Base-by-base conservation (phyloP, 2,888 invertebrate species). In the Incurvaria masculella region DNA sequence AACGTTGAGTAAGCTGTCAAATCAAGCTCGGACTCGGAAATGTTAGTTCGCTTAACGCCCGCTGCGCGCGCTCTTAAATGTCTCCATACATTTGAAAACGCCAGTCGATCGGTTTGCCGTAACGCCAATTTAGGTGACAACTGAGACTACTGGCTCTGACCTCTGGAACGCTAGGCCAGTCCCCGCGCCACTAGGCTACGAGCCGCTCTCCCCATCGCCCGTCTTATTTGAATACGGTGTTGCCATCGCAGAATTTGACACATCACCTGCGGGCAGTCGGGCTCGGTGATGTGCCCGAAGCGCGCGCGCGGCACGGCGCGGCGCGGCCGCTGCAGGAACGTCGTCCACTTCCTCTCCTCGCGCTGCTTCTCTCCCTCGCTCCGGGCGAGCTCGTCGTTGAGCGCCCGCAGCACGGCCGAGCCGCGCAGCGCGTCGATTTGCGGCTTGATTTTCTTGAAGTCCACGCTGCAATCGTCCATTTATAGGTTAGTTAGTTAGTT, bases 311-410 rank as follows among this genome's bases (percentile, higher is more conserved):
- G 88, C 53, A 84, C 80, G 0, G 89, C 85, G 18, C 88, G 72
- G 55, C 84, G 80, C 0, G 91, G 91, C 57, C 86, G 88, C 64
- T 88, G 86, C 52, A 91, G 62, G 60, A 91, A 91, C 23, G 88
- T 89, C 3, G 91, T 88, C 79, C 85, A 87, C 56, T 83, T 83
- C 56, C 81, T 82, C 54, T 81, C 79, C 38, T 84, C 80, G 53
- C 76, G 72, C 47, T 79, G 80, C 51, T 74, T 69, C 53, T 81
- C 79, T 17, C 69, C 72, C 54, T 68, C 74, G 2, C 75, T 68
- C 57, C 73, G 78, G 50, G 66, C 56, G 27, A 80, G 62, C 55
- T 84, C 83, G 43, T 81, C 83, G 55, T 85, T 84, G 21, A 86
- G 61, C 1, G 79, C 81, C 52, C 85, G 84, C 53, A 88, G 66